Percentiles rank a stretch among this genome's conserved stretches.
These are phyloP conservation scores for Takifugu ocellatus DNA, from an alignment of 2,797 vertebrate genomes.

Conservation along the genomic window DNA sequence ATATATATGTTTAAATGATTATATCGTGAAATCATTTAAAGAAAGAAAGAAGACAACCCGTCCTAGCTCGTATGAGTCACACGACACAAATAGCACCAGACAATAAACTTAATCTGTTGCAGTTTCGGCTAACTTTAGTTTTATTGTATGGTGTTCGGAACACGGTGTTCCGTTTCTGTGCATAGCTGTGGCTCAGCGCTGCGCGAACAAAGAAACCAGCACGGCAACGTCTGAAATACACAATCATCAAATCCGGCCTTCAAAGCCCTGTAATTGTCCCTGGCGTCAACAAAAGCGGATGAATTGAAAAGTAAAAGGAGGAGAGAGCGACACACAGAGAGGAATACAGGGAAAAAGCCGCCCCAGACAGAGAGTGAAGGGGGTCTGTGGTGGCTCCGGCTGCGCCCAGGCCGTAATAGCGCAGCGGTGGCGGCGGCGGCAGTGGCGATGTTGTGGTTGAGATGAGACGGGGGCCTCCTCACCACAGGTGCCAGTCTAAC, in stretches of 20 bases:
- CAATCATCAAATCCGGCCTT: conserved; percentile 35
- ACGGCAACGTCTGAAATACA: conserved; percentile 19
- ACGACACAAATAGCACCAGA: conserved; percentile 5
- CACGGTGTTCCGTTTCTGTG: conserved; percentile 6
- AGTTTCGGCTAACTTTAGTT: conserved; percentile 4
- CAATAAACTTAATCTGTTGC: conserved; percentile 13
- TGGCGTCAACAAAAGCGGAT: conserved; percentile 43
- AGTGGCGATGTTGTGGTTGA: conserved; percentile 50
- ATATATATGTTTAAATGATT: too few relatives aligned
- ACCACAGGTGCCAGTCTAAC: conserved; percentile 64
- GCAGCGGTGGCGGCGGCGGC: conserved; percentile 36
- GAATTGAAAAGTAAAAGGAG: conserved; percentile 27
- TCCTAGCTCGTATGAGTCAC: background rate
- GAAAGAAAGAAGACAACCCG: background rate
- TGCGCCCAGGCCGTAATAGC: conserved; percentile 29
- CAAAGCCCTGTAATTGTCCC: conserved; percentile 41
- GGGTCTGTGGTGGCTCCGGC: conserved; percentile 50
- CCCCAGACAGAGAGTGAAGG: conserved; percentile 35
- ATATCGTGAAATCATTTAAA: background rate
- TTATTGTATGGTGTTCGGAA: conserved; percentile 16
- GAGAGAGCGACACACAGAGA: conserved; percentile 10
- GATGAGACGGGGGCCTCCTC: conserved; percentile 51
- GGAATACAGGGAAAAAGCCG: conserved; percentile 5
- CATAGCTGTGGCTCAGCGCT: conserved; percentile 18
- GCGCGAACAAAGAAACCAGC: conserved; percentile 17